Percentiles rank a stretch among this genome's conserved stretches.
These are phyloP conservation scores for Otocyon megalotis DNA, from an alignment of 2,113 vertebrate genomes.

Conservation along the genomic window DNA sequence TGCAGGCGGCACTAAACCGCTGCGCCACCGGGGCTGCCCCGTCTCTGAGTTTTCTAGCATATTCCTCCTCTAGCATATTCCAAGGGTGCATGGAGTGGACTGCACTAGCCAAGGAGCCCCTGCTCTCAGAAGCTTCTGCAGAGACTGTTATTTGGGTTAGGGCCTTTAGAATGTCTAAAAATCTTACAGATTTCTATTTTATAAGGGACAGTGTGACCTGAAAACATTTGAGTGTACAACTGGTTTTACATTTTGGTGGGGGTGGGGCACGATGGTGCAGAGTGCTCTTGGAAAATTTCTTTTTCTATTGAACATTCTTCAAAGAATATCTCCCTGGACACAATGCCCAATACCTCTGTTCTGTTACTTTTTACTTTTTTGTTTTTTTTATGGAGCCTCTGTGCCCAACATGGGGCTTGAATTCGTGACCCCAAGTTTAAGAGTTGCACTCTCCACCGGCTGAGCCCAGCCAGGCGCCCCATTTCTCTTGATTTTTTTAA, in stretches of 20 bases:
- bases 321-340: neutral
- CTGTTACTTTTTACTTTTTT: neutral
- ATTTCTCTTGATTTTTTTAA: constrained; percentile 10
- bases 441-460: neutral
- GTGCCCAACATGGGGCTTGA: neutral
- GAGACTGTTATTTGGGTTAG: neutral
- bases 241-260: neutral
- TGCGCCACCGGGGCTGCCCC: too few relatives aligned
- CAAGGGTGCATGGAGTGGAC: neutral
- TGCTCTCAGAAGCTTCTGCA: neutral
- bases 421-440: neutral
- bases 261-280: neutral
- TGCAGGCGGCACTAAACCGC: too few relatives aligned
- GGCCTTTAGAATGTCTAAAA: neutral
- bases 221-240: neutral
- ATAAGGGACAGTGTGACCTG: neutral
- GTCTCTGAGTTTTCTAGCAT: neutral
- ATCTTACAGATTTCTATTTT: neutral
- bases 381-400: neutral
- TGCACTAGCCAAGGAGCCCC: neutral
- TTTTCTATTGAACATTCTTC: neutral
- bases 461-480: neutral
- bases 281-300: neutral
- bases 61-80: neutral
- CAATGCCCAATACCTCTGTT: neutral